These are phyloP conservation scores for Agelastica alni DNA, from an alignment of 2,888 invertebrate species.

Conservation along the genomic window DNA sequence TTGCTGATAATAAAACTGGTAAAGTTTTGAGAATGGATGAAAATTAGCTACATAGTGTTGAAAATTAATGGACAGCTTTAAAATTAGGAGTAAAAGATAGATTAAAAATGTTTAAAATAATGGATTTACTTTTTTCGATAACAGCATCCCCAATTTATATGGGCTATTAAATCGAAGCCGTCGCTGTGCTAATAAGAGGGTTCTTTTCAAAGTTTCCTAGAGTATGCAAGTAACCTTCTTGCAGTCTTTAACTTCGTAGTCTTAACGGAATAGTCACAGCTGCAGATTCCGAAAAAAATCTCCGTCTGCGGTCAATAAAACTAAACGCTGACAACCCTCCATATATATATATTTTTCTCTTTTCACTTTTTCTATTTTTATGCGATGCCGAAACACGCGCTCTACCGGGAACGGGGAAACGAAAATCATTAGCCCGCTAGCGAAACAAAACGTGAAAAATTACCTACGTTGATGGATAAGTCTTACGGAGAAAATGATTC, in stretches of 20 bases:
- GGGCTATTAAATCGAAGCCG: no score
- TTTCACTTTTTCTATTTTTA: slow-evolving; percentile 32
- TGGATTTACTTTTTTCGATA: no score
- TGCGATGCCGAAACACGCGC: slow-evolving; percentile 16
- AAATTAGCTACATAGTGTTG: no score
- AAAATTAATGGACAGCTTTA: no score
- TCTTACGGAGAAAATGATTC: slow-evolving; percentile 19
- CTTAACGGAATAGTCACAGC: slow-evolving; percentile 50
- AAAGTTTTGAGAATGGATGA: no score
- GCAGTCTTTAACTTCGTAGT: no score
- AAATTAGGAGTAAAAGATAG: no score
- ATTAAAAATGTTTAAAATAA: no score
- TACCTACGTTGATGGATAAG: slow-evolving; percentile 22
- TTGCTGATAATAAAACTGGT: no score
- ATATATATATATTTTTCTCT: slow-evolving; percentile 30
- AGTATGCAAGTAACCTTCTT: no score
- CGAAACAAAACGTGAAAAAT: slow-evolving; percentile 29
- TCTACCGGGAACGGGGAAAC: slow-evolving; percentile 14
- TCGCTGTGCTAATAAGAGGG: slow-evolving; percentile 17
- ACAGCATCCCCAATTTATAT: no score
- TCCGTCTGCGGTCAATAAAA: slow-evolving; percentile 57
- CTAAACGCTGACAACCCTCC: slow-evolving; percentile 54
- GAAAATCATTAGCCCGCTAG: slow-evolving; percentile 26
- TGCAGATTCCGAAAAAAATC: slow-evolving; percentile 47
- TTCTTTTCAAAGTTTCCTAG: no score